Conservation (phyloP, 2,797 vertebrate genomes). For the Centroberyx gerrardi region DNA sequence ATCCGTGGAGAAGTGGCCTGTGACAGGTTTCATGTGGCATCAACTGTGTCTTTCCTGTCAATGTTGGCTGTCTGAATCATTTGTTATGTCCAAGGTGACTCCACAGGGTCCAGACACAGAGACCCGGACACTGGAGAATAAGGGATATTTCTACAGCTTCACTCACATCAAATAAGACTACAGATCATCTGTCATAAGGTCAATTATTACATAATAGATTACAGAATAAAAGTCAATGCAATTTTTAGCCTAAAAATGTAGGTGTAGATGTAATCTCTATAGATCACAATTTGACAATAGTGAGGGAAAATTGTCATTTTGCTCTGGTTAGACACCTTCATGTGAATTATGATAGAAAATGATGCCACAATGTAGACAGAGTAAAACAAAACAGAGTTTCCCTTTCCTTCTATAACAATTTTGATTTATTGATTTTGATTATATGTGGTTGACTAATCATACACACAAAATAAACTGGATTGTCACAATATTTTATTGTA, state of each 20-base stretch:
- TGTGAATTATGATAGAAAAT: too few relatives aligned
- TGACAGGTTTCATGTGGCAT: conserved; percentile 30
- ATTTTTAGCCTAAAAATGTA: background rate
- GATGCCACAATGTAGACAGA: too few relatives aligned
- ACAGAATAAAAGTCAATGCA: conserved; percentile 13
- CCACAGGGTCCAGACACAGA: conserved; percentile 22
- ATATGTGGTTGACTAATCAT: too few relatives aligned
- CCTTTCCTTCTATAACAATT: too few relatives aligned
- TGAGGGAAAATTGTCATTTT: too few relatives aligned
- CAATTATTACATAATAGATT: conserved; percentile 8
- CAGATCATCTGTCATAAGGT: background rate
- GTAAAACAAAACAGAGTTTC: too few relatives aligned
- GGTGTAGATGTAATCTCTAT: background rate
- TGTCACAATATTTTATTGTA: too few relatives aligned
- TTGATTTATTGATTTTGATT: too few relatives aligned
- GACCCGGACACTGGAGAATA: conserved; percentile 19
- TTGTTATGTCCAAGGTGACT: conserved; percentile 51
- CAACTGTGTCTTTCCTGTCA: conserved; percentile 19
- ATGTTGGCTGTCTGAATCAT: conserved; percentile 19
- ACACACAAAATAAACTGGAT: too few relatives aligned
- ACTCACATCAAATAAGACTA: conserved; percentile 21
- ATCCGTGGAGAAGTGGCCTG: conserved; percentile 39
- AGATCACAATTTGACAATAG: background rate
- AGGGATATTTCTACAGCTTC: conserved; percentile 15
- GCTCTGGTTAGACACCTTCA: too few relatives aligned